Evolutionary conservation across 2,888 invertebrate species (phyloP).

Genomic region (Cerastis leucographa): DNA sequence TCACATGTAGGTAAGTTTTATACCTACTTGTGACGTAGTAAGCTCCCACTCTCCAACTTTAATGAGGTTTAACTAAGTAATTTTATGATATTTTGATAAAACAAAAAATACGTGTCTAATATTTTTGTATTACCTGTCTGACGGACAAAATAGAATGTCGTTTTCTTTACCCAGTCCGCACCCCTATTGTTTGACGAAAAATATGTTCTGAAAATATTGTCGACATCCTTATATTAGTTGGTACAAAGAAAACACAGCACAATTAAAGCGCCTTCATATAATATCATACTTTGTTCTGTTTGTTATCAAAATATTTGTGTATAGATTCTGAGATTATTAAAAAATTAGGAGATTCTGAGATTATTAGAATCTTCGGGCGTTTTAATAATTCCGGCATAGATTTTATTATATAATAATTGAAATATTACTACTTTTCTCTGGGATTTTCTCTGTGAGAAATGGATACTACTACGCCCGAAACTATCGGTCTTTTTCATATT

Average conservation of each 20-base stretch:
- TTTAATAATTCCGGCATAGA: not conserved
- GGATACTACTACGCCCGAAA: not conserved
- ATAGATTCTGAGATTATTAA: slow-evolving; percentile 1
- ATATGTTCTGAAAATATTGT: not conserved
- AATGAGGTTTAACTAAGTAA: no score
- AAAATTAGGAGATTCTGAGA: not conserved
- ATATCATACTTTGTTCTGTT: not conserved
- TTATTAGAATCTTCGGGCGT: slow-evolving; percentile 8
- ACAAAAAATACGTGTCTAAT: no score
- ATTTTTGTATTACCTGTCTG: no score
- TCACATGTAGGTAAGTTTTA: no score
- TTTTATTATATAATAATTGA: slow-evolving; percentile 1
- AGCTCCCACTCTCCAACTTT: no score
- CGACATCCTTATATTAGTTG: not conserved
- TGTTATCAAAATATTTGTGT: slow-evolving; percentile 8
- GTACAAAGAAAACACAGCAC: not conserved
- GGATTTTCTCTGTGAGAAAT: not conserved
- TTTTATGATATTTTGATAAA: no score
- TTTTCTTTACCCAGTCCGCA: no score
- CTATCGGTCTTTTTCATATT: not conserved
- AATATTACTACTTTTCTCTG: not conserved
- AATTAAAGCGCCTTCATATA: slow-evolving; percentile 1
- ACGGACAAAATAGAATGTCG: no score
- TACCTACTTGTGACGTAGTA: no score
- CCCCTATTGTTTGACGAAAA: not conserved